A percentile compares a stretch with the other conserved stretches of the same genome.
Evolutionary conservation across 2,888 invertebrate species (phyloP).

Genomic region (Metalampra italica): DNA sequence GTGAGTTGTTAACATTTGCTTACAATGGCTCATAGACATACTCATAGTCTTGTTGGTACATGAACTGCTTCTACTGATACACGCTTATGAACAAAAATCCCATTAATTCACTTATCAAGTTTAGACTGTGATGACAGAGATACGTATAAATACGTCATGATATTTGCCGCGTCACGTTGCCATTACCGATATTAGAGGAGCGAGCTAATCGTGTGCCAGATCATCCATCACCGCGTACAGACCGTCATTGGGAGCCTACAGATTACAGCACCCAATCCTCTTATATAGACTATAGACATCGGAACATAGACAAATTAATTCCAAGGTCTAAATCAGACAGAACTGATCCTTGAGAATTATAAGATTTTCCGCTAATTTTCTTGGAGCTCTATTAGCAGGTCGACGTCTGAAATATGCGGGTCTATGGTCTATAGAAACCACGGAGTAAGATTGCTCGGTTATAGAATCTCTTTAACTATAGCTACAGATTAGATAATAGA

Average conservation of each 20-base stretch:
- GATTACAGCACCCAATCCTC: constrained; percentile 21
- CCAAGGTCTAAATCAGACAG: background rate
- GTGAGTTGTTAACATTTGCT: too few species aligned
- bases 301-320: constrained; percentile 21
- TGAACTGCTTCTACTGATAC: too few species aligned
- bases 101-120: background rate
- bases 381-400: background rate
- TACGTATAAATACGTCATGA: constrained; percentile 22
- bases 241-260: constrained; percentile 34
- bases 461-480: too few species aligned
- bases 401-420: background rate
- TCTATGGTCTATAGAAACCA: background rate
- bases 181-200: constrained; percentile 48
- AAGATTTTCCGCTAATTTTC: too few species aligned
- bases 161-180: constrained; percentile 46
- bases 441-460: background rate
- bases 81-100: too few species aligned
- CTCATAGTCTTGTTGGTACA: too few species aligned
- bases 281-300: constrained; percentile 13
- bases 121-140: constrained; percentile 15
- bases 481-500: too few species aligned
- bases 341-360: too few species aligned
- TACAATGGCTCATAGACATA: too few species aligned
- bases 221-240: constrained; percentile 46
- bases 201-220: constrained; percentile 35